phyloP scores from a whole-genome alignment of 1,140 invertebrate species.

The Frieseomelitta varia region DNA sequence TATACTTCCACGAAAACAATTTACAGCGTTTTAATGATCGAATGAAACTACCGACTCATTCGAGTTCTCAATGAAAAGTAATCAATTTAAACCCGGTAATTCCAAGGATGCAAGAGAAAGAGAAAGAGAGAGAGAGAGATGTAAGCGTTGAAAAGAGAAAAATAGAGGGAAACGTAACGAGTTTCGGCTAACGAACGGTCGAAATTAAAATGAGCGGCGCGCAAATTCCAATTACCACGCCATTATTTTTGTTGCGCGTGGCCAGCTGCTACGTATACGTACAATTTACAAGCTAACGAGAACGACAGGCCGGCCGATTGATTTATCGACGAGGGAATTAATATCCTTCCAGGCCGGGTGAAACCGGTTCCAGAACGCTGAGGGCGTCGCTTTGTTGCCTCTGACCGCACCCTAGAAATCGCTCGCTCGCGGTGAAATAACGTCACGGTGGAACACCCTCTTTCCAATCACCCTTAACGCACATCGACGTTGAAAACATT shows the following conservation, averaged over 20 bases:
- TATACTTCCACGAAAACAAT: not conserved
- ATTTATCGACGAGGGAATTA: slow-evolving; percentile 54
- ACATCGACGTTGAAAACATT: slow-evolving; percentile 21
- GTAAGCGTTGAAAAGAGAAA: not conserved
- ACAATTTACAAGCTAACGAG: slow-evolving; percentile 37
- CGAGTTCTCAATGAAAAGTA: not conserved
- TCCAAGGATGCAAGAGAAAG: not conserved
- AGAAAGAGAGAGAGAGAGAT: not conserved
- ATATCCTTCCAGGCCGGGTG: slow-evolving; percentile 34
- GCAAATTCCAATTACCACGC: slow-evolving; percentile 32
- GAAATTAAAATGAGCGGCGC: slow-evolving; percentile 28
- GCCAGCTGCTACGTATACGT: slow-evolving; percentile 16
- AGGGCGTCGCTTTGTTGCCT: slow-evolving; percentile 66
- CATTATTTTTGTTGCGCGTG: slow-evolving; percentile 33
- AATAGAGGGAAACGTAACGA: not conserved
- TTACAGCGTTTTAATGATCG: not conserved
- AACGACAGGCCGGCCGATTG: slow-evolving; percentile 39
- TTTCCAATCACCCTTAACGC: slow-evolving; percentile 63
- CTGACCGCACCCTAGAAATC: slow-evolving; percentile 61
- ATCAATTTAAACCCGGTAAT: not conserved
- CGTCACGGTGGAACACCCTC: slow-evolving; percentile 49
- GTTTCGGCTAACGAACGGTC: slow-evolving; percentile 21
- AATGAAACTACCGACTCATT: not conserved
- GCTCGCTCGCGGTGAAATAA: slow-evolving; percentile 50
- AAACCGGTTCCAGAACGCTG: slow-evolving; percentile 36